Base-by-base conservation (phyloP, 2,113 vertebrate genomes). In the Conger conger region DNA sequence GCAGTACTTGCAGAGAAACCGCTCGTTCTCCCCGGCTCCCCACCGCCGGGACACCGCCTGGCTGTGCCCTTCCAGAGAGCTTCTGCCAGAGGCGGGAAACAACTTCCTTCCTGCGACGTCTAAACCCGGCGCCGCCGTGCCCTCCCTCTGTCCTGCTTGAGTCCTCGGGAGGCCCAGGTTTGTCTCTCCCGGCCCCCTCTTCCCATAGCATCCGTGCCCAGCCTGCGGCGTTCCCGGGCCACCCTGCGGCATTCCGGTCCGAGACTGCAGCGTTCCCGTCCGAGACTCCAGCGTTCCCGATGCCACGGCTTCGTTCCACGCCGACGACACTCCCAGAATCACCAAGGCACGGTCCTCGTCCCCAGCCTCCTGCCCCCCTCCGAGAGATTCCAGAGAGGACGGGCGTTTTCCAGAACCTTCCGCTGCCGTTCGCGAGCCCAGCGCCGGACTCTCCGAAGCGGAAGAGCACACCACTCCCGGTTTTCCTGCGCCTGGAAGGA, bases 1-100 rank as follows among this genome's bases (percentile, higher is more conserved):
- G 20, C 90, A 89, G 38, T 80, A 82, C 68, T 88, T 89, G 78
- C 90, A 89, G 57, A 83, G 63, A 63, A 88, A 87, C 84, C 79
- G 78, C 76, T 85, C 79, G 36, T 80, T 30, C 54, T 60, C 82
- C 84, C 30, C 37, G 76, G 37, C 42, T 54, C 63, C 20, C 36
- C 77, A 33, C 60, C 4, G 40, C 30, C 54, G 84, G 36, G 13
- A 33, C 23, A 27, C 57, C 37, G 23, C 86, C n/a, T 20, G 7
- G 60, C 54, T 30, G 16, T 60, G 81, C 45, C 37, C n/a, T 17
- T n/a, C 50, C 38, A n/a, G 2, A 30, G 53, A 83, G 40, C 15
- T 40, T 11, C 17, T 13, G 15, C 33, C 30, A 33, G 16, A 53
- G 27, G 79, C 27, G 42, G 82, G 40, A 27, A 53, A 37, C 35